Conservation (phyloP, 2,888 invertebrate genomes). For the Caenorhabditis sp. region DNA sequence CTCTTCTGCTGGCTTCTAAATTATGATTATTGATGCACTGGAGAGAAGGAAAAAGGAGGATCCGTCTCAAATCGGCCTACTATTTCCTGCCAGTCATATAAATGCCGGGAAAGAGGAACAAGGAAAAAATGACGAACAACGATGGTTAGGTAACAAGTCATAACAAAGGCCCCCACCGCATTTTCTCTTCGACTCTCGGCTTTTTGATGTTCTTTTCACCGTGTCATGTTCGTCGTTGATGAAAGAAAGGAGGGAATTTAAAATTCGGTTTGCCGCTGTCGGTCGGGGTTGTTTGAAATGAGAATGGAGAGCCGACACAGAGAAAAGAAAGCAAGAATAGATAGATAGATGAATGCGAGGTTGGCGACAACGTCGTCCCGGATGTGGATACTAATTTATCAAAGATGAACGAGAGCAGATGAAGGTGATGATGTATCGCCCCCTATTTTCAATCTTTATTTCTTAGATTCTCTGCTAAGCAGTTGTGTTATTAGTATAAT, state of each 20-base stretch:
- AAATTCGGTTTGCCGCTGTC: conserved; percentile 28
- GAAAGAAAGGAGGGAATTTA: conserved; percentile 15
- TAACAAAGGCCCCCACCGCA: conserved; percentile 24
- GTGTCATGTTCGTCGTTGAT: too few species aligned
- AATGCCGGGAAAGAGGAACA: neutral
- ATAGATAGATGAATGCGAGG: neutral
- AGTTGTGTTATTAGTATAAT: too few species aligned
- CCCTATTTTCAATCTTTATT: too few species aligned
- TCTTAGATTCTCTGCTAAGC: too few species aligned
- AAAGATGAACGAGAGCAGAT: conserved; percentile 29
- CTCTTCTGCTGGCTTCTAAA: neutral
- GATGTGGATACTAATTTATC: conserved; percentile 29
- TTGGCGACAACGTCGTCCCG: too few species aligned
- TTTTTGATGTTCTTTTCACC: neutral
- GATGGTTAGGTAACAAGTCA: conserved; percentile 43
- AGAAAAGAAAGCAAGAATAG: neutral
- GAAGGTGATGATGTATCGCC: neutral
- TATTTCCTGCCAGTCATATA: conserved; percentile 12
- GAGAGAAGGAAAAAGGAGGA: too few species aligned
- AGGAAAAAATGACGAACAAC: conserved; percentile 16
- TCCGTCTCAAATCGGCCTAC: too few species aligned
- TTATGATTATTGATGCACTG: conserved; percentile 21
- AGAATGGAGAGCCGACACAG: too few species aligned
- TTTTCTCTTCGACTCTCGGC: neutral
- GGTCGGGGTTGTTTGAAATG: neutral